Percentiles rank a stretch among this genome's conserved stretches.
Conservation (phyloP, 2,797 vertebrate genomes). For the Gymnothorax javanicus region DNA sequence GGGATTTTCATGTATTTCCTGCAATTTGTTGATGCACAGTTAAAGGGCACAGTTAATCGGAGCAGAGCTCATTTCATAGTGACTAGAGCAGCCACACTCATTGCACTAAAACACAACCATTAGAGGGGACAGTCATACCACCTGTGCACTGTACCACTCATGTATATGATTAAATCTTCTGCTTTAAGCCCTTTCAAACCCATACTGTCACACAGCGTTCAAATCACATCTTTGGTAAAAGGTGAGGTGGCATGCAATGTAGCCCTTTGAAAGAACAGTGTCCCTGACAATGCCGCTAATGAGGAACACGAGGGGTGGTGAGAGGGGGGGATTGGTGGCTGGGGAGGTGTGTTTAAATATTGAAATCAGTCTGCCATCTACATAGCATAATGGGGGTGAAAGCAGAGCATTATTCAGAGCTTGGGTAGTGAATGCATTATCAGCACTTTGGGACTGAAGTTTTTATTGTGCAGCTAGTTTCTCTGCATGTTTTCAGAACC, state of each 20-base stretch:
- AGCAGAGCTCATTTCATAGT: not conserved
- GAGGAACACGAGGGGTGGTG: constrained; percentile 56
- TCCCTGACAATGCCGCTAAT: constrained; percentile 72
- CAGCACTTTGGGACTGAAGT: not conserved
- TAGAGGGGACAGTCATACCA: constrained; percentile 46
- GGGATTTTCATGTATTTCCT: too few relatives aligned
- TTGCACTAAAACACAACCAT: constrained; percentile 41
- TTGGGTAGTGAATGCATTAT: not conserved
- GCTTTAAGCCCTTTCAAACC: constrained; percentile 67
- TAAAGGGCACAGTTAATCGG: too few relatives aligned
- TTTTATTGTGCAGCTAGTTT: not conserved
- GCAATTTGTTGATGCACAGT: too few relatives aligned
- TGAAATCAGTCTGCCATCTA: constrained; percentile 19
- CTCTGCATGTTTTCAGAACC: not conserved
- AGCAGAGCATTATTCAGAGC: not conserved
- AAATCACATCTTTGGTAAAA: constrained; percentile 61
- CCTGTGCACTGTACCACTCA: constrained; percentile 34
- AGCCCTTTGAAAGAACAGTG: constrained; percentile 56
- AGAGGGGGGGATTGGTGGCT: not conserved
- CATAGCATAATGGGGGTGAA: not conserved
- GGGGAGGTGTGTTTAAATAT: constrained; percentile 2
- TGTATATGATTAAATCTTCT: constrained; percentile 44
- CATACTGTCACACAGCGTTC: constrained; percentile 73
- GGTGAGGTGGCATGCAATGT: constrained; percentile 25
- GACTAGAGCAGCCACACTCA: constrained; percentile 46